phyloP scores from a whole-genome alignment of 1,140 invertebrate genomes.

The Ceratoteleas bidentatus region DNA sequence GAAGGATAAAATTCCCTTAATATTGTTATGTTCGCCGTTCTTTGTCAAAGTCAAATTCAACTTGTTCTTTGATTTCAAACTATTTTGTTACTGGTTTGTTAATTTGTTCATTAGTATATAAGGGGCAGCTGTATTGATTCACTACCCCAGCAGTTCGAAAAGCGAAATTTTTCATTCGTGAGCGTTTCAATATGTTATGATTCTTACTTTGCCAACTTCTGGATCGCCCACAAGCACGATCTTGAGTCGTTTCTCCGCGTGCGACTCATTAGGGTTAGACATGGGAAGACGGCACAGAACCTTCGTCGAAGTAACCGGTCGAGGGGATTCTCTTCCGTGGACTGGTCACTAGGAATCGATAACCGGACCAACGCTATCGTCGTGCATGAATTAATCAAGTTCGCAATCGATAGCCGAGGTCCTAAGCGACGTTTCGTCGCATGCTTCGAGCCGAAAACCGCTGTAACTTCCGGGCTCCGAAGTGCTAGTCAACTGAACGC shows the following conservation, averaged over 20 bases:
- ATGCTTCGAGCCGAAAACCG: constrained; percentile 8
- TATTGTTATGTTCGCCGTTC: too few relatives aligned
- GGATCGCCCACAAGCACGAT: constrained; percentile 91
- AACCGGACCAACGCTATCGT: not conserved
- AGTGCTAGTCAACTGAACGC: too few relatives aligned
- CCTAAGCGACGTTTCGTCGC: not conserved
- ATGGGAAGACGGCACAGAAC: constrained; percentile 44
- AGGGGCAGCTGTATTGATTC: too few relatives aligned
- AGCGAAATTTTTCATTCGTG: too few relatives aligned
- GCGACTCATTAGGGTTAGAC: constrained; percentile 83
- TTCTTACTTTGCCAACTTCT: constrained; percentile 90
- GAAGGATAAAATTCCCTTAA: too few relatives aligned
- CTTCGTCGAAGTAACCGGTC: not conserved
- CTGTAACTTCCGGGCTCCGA: too few relatives aligned
- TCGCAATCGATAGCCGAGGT: not conserved
- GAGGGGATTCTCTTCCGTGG: not conserved
- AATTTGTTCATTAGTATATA: too few relatives aligned
- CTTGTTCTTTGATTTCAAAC: too few relatives aligned
- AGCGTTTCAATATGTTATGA: too few relatives aligned
- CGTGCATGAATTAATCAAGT: constrained; percentile 35
- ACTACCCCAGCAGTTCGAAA: too few relatives aligned
- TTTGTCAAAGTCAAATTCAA: too few relatives aligned
- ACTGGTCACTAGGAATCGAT: constrained; percentile 17
- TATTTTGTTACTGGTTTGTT: too few relatives aligned
- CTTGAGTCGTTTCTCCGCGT: constrained; percentile 87